phyloP scores from a whole-genome alignment of 2,888 invertebrate genomes.

The Cephalotes varians region DNA sequence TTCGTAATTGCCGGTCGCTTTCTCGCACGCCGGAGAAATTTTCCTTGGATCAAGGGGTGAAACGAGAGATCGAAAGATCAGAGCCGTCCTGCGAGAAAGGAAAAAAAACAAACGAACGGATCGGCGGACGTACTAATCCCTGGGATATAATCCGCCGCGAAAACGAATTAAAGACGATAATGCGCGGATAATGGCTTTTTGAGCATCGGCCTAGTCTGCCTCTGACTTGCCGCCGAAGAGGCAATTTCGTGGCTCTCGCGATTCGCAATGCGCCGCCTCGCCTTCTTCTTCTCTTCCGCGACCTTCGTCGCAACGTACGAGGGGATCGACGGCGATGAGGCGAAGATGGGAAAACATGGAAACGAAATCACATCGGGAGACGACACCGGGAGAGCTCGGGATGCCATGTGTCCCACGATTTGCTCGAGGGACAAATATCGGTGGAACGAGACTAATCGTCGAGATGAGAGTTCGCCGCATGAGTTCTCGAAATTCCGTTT shows the following conservation, averaged over 20 bases:
- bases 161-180: slow-evolving; percentile 80
- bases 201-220: slow-evolving; percentile 74
- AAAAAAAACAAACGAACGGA: slow-evolving; percentile 44
- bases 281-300: neutral
- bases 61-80: slow-evolving; percentile 65
- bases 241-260: slow-evolving; percentile 77
- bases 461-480: slow-evolving; percentile 59
- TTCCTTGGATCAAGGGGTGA: slow-evolving; percentile 5
- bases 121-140: slow-evolving; percentile 66
- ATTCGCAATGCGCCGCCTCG: slow-evolving; percentile 59
- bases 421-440: slow-evolving; percentile 74
- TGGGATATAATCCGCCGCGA: slow-evolving; percentile 70
- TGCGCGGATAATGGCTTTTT: slow-evolving; percentile 78
- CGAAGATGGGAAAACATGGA: slow-evolving; percentile 45
- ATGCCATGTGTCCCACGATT: slow-evolving; percentile 57
- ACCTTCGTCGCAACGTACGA: slow-evolving; percentile 8
- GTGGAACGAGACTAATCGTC: slow-evolving; percentile 74
- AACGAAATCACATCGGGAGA: slow-evolving; percentile 67
- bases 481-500: slow-evolving; percentile 51
- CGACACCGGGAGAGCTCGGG: slow-evolving; percentile 54
- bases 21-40: slow-evolving; percentile 56
- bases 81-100: slow-evolving; percentile 27
- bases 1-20: slow-evolving; percentile 75
- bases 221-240: slow-evolving; percentile 77
- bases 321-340: slow-evolving; percentile 23